These are phyloP conservation scores for Erebia palarica DNA, from an alignment of 2,888 invertebrate genomes.

Conservation along the genomic window DNA sequence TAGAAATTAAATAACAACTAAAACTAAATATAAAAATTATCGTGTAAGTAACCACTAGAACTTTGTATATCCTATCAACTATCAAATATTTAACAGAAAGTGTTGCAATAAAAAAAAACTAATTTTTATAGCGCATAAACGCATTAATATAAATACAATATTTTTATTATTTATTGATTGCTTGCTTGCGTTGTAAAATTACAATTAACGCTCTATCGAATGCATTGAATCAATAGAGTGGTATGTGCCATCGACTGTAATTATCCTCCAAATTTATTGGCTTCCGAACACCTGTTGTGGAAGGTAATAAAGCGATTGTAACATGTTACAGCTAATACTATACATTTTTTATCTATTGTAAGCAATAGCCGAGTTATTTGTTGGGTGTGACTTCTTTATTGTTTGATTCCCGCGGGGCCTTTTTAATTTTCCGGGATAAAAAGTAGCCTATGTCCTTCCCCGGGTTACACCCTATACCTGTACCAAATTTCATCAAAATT, in stretches of 20 bases:
- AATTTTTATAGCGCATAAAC: conserved; percentile 5
- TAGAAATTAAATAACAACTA: too few species aligned
- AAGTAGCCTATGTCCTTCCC: too few species aligned
- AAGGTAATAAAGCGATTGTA: conserved; percentile 29
- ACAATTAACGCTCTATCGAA: conserved; percentile 16
- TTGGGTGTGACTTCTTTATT: conserved; percentile 1
- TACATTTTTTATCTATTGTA: conserved; percentile 13
- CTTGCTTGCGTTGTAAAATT: conserved; percentile 25
- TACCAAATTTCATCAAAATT: too few species aligned
- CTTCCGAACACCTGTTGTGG: conserved; percentile 38
- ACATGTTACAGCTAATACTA: conserved; percentile 15
- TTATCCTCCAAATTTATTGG: conserved; percentile 42
- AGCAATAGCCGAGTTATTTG: not conserved
- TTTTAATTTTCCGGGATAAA: too few species aligned
- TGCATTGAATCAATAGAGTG: conserved; percentile 31
- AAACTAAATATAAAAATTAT: too few species aligned
- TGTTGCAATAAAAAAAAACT: not conserved
- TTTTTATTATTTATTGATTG: conserved; percentile 25
- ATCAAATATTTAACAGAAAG: not conserved
- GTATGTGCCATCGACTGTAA: conserved; percentile 35
- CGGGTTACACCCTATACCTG: too few species aligned
- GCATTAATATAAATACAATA: conserved; percentile 3
- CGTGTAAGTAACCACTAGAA: too few species aligned
- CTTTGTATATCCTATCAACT: not conserved
- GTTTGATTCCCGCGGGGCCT: too few species aligned